Conservation (phyloP, 2,888 invertebrate genomes). For the Agriotes lineatus region DNA sequence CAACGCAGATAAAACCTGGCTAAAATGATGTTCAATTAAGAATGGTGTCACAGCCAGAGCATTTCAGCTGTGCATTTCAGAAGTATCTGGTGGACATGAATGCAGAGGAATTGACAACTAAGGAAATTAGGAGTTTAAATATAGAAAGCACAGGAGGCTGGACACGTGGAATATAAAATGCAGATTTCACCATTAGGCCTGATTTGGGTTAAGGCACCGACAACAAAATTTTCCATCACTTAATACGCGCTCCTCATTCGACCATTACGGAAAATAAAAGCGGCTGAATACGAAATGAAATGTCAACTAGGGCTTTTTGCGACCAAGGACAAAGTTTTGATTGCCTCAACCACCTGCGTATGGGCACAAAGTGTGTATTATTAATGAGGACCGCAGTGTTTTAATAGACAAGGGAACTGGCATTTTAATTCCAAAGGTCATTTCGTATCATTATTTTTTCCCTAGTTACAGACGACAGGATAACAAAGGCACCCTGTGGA, state of each 20-base stretch:
- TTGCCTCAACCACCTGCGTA: conserved; percentile 13
- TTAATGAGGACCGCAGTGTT: conserved; percentile 5
- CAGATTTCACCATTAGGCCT: too few relatives aligned
- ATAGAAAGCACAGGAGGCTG: background rate
- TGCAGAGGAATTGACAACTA: background rate
- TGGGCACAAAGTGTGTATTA: background rate
- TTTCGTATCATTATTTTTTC: background rate
- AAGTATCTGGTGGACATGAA: background rate
- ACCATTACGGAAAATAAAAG: background rate
- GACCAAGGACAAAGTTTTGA: conserved; percentile 2
- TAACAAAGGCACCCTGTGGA: too few relatives aligned
- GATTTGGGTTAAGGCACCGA: background rate
- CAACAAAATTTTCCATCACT: background rate
- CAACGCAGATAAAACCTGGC: too few relatives aligned
- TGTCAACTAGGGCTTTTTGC: conserved; percentile 1
- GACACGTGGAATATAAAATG: too few relatives aligned
- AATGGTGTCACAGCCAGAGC: too few relatives aligned
- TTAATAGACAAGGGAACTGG: conserved; percentile 11
- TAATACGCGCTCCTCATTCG: background rate
- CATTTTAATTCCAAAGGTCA: conserved; percentile 17
- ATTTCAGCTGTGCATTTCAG: too few relatives aligned
- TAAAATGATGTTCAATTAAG: too few relatives aligned
- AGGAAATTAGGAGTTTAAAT: background rate
- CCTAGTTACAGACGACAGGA: background rate
- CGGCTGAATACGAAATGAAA: background rate